Evolutionary conservation across 2,797 vertebrate species (phyloP), one percentile per base, ranked within the genome.

Genomic region (Pteronotus mesoamericanus): DNA sequence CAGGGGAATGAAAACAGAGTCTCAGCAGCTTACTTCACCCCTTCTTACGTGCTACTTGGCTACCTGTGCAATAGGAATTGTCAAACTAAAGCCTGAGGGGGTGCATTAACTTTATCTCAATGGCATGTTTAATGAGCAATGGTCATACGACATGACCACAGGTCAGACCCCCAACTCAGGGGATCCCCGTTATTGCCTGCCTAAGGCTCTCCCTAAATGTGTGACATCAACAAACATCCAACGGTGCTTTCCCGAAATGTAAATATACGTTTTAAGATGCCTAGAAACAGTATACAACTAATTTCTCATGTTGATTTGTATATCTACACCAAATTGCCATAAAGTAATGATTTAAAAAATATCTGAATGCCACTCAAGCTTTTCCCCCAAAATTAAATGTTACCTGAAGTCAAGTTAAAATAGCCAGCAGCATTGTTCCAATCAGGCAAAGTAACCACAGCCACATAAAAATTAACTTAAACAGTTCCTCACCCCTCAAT

Each of bases 381-480:
- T 12, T 96, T 89, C 90, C 53, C 26, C 71, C 16, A n/a, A 77
- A 89, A 78, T 86, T 86, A 48, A 91, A 48, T 32, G 34, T 75
- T 91, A 93, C 71, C 69, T 66, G 53, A 94, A 94, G 59, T 90
- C 77, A 84, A 37, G 53, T 51, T 69, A 51, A 66, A 89, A 94
- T 79, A 86, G 69, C 64, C 34, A 42, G 37, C 4, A 69, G 11
- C 15, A 26, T 51, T 59, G 8, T 89, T 96, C 79, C 51, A 61
- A 34, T n/a, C 26, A 15, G 71, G 53, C 44, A 86, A 59, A 72
- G 66, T 90, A 96, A 96, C 92, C 71, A 90, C 87, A 66, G 90
- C 72, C 82, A 93, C 66, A 26, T 51, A 89, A 80, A 72, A 84
- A 90, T 80, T 57, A 89, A 80, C 44, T 72, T 61, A 44, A 10